Evolutionary conservation across 2,797 vertebrate genomes (phyloP), one percentile per base, ranked within the genome.

Genomic region (Scyliorhinus canicula): DNA sequence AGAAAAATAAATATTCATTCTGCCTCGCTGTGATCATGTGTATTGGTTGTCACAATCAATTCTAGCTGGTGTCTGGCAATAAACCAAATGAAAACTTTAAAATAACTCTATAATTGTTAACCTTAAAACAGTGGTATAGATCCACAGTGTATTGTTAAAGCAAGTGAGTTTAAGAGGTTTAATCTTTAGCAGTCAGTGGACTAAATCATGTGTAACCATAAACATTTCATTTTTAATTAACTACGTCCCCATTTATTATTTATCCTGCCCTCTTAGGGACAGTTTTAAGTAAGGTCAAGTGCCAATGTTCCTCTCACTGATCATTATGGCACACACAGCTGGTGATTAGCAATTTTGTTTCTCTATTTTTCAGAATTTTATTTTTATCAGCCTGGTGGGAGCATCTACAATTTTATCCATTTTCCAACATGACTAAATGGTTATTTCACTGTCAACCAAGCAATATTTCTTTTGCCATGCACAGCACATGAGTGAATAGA

Each of bases 191-290:
- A 96, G 95, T 95, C 95, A 95, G 60, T 96, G 95, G 40, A 71
- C 77, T 96, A 97, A 97, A 97, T 97, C 96, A 96, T 95, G 96
- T 95, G 65, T 95, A 97, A 96, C 95, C 16, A 95, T 88, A 95
- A 97, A 97, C 95, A 96, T 91, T 96, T 95, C n/a, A 95, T 96
- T 96, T 97, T 97, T 96, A 97, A 97, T 98, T 97, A 97, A 96
- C 95, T 95, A 95, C 74, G 95, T 96, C 95, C 95, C 95, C 95
- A 31, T 96, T 97, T 96, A 96, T 97, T 97, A 96, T 96, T 97
- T 97, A 95, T 74, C 96, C 95, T 96, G 97, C 96, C 84, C 95
- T 97, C 96, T 96, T 96, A 96, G 95, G 96, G 96, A 95, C 95
- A 95, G 95, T 69, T 19, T 91, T 85, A 95, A n/a, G n/a, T 44